phyloP scores from a whole-genome alignment of 2,113 vertebrate genomes.

The Orthochromis malagaraziensis region DNA sequence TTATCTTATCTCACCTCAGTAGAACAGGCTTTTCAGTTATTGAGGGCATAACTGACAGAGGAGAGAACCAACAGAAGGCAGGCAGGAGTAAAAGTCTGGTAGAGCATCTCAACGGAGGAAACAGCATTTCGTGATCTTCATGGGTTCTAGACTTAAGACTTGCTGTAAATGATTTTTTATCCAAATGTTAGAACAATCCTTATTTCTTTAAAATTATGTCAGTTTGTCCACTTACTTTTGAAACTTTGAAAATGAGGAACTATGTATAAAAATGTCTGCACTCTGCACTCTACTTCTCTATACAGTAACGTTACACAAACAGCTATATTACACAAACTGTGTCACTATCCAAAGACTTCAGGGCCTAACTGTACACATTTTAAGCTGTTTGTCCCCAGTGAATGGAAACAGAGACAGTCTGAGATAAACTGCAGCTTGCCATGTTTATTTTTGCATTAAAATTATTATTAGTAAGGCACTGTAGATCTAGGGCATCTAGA shows the following conservation, averaged over 20 bases:
- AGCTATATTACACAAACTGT: not conserved
- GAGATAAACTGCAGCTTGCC: not conserved
- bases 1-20: not conserved
- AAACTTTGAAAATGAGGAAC: not conserved
- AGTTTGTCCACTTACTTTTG: not conserved
- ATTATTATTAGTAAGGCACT: not conserved
- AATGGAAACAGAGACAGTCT: not conserved
- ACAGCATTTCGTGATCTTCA: not conserved
- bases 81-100: not conserved
- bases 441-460: not conserved
- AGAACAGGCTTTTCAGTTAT: not conserved
- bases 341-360: not conserved
- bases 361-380: not conserved
- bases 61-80: not conserved
- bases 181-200: not conserved
- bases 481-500: not conserved
- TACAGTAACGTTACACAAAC: accelerated
- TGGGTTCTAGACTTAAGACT: not conserved
- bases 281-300: not conserved
- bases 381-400: not conserved
- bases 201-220: not conserved
- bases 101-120: accelerated
- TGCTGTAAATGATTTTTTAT: not conserved
- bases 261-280: not conserved
- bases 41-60: not conserved